Base-by-base conservation (phyloP, 2,113 vertebrate species). In the Pterophyllum scalare region DNA sequence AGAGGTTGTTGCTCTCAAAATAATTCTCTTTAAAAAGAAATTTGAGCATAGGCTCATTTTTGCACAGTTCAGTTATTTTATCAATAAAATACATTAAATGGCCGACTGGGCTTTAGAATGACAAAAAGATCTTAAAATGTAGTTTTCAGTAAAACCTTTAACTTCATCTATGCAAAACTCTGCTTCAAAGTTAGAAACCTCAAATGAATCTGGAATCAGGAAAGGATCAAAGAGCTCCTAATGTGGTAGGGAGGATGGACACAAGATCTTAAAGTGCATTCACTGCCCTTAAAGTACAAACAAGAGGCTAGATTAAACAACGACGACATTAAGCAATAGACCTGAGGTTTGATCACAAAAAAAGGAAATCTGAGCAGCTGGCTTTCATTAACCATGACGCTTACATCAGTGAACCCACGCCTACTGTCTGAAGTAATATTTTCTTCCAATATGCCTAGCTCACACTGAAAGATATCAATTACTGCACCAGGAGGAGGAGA, bases 171-270 rank as follows among this genome's bases (percentile, higher is more conserved):
- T 79, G 40, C 65, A 52, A 46, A 81, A 72, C 2, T 17, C 61
- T 54, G 43, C 49, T 75, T 79, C 33, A 85, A 88, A 84, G 75
- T 75, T 79, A 70, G 28, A 62, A 31, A 76, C 33, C 58, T 65
- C 24, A 70, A 57, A 75, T 72, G 78, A 57, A 56, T 82, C 46
- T 56, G 38, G 78, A 87, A 90, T 78, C n/a, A 67, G 46, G 7
- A 76, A 31, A 62, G 85, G 3, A 82, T 88, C 83, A 62, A 38
- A 33, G 14, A 2, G 75, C 85, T 88, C 84, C 65, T 20, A 72
- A 52, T 6, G 1, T 49, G 24, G 24, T 20, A 49, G 65, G 17
- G 49, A 8, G 17, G 24, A 72, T 72, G 52, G 15, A 31, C 7
- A 52, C 43, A 72, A 59, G 22, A 74, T 72, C 1, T 20, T 77